Evolutionary conservation across 2,888 invertebrate genomes (phyloP).

Genomic region (Acleris literana): DNA sequence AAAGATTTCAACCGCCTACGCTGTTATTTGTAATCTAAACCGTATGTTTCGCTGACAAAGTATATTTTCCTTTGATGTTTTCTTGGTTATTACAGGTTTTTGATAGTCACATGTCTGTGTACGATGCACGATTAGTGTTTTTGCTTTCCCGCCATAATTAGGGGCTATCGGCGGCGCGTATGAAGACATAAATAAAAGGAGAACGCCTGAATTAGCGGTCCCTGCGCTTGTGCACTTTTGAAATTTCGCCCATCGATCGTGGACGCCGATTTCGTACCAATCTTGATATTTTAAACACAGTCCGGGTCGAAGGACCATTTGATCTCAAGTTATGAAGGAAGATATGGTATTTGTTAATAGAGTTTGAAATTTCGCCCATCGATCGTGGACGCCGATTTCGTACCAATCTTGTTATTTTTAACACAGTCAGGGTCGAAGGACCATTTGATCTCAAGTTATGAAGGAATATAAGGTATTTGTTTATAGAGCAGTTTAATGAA

Average conservation of each 20-base stretch:
- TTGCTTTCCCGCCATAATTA: slow-evolving; percentile 78
- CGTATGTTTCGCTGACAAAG: background rate
- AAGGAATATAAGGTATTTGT: background rate
- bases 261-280: slow-evolving; percentile 52
- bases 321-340: background rate
- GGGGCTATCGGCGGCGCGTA: slow-evolving; percentile 81
- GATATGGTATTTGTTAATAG: background rate
- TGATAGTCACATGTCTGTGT: slow-evolving; percentile 42
- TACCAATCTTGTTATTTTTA: slow-evolving; percentile 46
- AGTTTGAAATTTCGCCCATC: slow-evolving; percentile 69
- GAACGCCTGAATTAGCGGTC: slow-evolving; percentile 70
- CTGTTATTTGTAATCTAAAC: background rate
- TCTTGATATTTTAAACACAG: slow-evolving; percentile 35
- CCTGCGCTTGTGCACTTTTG: slow-evolving; percentile 54
- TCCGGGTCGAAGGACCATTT: slow-evolving; percentile 1
- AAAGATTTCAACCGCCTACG: background rate
- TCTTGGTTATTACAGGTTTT: background rate
- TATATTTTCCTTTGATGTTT: background rate
- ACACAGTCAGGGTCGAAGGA: slow-evolving; percentile 1
- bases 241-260: slow-evolving; percentile 70
- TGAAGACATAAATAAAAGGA: slow-evolving; percentile 82
- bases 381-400: slow-evolving; percentile 56
- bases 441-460: background rate
- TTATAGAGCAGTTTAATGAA: too few relatives aligned
- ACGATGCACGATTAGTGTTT: slow-evolving; percentile 80